phyloP scores from a whole-genome alignment of 2,797 vertebrate genomes.

The Perodicticus potto region DNA sequence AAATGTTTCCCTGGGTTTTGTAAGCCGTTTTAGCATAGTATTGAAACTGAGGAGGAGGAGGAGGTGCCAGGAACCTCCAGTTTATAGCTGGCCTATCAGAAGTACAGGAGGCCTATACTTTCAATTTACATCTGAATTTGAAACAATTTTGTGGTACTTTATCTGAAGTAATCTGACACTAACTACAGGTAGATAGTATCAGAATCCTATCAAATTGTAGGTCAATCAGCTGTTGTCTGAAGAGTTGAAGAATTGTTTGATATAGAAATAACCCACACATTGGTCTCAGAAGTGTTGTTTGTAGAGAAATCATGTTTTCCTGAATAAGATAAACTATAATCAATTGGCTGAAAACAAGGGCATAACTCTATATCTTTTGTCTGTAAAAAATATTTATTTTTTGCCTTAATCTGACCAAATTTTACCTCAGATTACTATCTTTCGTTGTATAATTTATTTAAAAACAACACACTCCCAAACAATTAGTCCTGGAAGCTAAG shows the following conservation, averaged over 20 bases:
- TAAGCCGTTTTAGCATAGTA: neutral
- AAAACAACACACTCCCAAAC: slow-evolving; percentile 50
- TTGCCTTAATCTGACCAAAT: slow-evolving; percentile 15
- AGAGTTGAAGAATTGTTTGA: neutral
- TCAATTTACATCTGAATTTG: neutral
- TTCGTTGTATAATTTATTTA: slow-evolving; percentile 63
- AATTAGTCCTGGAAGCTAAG: slow-evolving; percentile 64
- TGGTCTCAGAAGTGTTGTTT: neutral
- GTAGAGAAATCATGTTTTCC: neutral
- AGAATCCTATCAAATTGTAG: neutral
- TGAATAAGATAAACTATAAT: neutral
- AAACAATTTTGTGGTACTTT: neutral
- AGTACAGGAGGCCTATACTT: neutral
- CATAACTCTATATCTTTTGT: neutral
- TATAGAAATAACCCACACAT: neutral
- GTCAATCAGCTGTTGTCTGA: neutral
- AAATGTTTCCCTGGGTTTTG: neutral
- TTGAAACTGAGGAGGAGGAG: neutral
- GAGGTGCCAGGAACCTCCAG: neutral
- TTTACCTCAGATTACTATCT: slow-evolving; percentile 34
- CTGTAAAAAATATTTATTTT: neutral
- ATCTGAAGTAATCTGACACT: neutral
- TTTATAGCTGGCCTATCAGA: neutral
- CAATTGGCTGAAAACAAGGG: neutral
- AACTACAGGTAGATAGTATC: neutral